Percentiles rank a stretch among this genome's conserved stretches.
Evolutionary conservation across 1,140 invertebrate genomes (phyloP).

Genomic region (Rhizoglyphus robini): DNA sequence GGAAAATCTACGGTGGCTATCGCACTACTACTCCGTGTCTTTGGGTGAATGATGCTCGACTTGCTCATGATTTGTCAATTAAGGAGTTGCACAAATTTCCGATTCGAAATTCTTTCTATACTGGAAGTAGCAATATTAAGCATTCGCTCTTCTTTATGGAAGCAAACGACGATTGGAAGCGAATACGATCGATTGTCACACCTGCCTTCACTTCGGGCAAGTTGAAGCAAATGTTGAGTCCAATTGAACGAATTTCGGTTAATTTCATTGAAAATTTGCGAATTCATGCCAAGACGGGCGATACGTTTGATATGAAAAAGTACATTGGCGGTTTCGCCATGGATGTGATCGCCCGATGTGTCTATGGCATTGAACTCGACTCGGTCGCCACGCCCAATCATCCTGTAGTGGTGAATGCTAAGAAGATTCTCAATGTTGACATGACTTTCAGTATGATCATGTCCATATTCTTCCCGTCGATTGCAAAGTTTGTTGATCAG

Average conservation of each 20-base stretch:
- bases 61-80: slow-evolving; percentile 23
- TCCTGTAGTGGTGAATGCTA: slow-evolving; percentile 29
- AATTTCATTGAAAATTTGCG: slow-evolving; percentile 9
- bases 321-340: slow-evolving; percentile 34
- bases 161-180: slow-evolving; percentile 19
- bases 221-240: slow-evolving; percentile 16
- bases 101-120: not conserved
- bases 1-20: slow-evolving; percentile 14
- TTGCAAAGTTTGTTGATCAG: slow-evolving; percentile 2
- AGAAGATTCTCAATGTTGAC: slow-evolving; percentile 24
- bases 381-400: slow-evolving; percentile 32
- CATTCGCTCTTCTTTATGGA: slow-evolving; percentile 6
- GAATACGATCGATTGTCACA: slow-evolving; percentile 15
- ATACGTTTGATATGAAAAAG: slow-evolving; percentile 25
- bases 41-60: slow-evolving; percentile 21
- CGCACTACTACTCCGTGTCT: not conserved
- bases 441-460: slow-evolving; percentile 5
- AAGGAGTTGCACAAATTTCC: slow-evolving; percentile 27
- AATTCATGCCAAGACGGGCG: not conserved
- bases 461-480: not conserved
- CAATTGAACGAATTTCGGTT: not conserved
- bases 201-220: slow-evolving; percentile 20
- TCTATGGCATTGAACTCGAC: slow-evolving; percentile 38
- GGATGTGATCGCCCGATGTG: slow-evolving; percentile 38
- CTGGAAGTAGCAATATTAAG: not conserved